Evolutionary conservation across 2,797 vertebrate genomes (phyloP), one percentile per base, ranked within the genome.

Genomic region (Pangasius krempfi): DNA sequence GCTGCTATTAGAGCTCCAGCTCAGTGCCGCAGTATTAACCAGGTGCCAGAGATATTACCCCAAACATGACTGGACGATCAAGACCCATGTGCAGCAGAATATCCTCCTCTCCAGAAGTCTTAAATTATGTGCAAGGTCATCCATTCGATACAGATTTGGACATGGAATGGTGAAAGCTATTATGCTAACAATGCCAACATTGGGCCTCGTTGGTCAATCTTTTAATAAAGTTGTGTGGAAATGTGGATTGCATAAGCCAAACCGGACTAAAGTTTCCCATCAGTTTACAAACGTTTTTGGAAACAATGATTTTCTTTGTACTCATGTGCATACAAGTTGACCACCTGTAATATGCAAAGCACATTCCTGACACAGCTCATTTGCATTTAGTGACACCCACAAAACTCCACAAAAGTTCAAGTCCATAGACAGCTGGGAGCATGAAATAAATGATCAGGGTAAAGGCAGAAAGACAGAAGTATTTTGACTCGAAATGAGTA

Each of bases 1-100:
- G 66, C 89, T 86, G 93, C 93, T 95, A 95, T 95, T 94, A 93
- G 91, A 88, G 84, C 93, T 90, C 89, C 89, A 93, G 91, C 93
- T 91, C 87, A 89, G 78, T 90, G 89, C 72, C 47, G 25, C 30
- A 64, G 84, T 60, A 84, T 89, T 88, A 89, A 87, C 66, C 89
- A 76, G 83, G 76, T 52, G 76, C 76, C 73, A 84, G 64, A 88
- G 52, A 86, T 52, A 83, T 56, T 30, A 75, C 76, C 25, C 68
- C n/a, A 47, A 58, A 76, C 62, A 22, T 44, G 76, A 47, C n/a
- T 40, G 79, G 73, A 50, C 30, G 10, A 56, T 62, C 58, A 66
- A 54, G 60, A 79, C n/a, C 80, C 81, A 47, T 13, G 33, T 27
- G 52, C 60, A 60, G 58, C 14, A 33, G 44, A 5, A 40, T 37